A percentile compares a stretch with the other conserved stretches of the same genome.
Evolutionary conservation across 1,140 invertebrate genomes (phyloP).

Genomic region (Sycophila sp.): DNA sequence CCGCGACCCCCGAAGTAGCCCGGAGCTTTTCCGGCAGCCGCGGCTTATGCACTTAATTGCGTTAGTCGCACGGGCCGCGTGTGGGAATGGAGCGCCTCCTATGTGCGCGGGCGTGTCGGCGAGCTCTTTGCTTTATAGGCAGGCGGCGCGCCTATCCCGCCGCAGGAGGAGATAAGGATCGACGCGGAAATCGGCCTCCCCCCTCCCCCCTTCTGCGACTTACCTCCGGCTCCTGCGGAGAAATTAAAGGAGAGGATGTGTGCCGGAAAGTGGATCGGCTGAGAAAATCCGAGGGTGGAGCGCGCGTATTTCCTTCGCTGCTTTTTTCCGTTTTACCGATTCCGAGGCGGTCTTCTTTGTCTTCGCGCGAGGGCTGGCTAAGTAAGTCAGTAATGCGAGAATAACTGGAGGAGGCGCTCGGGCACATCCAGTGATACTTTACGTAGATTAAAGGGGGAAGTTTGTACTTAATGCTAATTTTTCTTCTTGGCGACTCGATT

Average conservation of each 20-base stretch:
- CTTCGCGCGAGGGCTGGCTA: constrained; percentile 58
- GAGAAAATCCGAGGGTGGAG: constrained; percentile 27
- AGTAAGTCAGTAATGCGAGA: constrained; percentile 64
- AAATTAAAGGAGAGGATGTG: constrained; percentile 26
- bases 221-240: neutral
- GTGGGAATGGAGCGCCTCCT: neutral
- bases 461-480: neutral
- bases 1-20: too few species aligned
- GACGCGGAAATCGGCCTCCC: constrained; percentile 28
- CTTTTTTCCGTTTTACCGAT: too few species aligned
- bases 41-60: constrained; percentile 11
- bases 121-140: constrained; percentile 33
- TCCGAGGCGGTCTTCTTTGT: neutral
- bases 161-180: constrained; percentile 44
- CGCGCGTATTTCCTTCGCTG: too few species aligned
- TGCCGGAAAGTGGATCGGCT: constrained; percentile 21
- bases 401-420: too few species aligned
- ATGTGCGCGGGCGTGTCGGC: constrained; percentile 5
- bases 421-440: too few species aligned
- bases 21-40: neutral
- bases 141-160: constrained; percentile 35
- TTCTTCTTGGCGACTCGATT: too few species aligned
- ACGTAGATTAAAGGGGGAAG: neutral
- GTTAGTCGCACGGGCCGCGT: constrained; percentile 7
- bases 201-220: too few species aligned